phyloP scores from a whole-genome alignment of 2,888 invertebrate species.

The Catonia carolina region DNA sequence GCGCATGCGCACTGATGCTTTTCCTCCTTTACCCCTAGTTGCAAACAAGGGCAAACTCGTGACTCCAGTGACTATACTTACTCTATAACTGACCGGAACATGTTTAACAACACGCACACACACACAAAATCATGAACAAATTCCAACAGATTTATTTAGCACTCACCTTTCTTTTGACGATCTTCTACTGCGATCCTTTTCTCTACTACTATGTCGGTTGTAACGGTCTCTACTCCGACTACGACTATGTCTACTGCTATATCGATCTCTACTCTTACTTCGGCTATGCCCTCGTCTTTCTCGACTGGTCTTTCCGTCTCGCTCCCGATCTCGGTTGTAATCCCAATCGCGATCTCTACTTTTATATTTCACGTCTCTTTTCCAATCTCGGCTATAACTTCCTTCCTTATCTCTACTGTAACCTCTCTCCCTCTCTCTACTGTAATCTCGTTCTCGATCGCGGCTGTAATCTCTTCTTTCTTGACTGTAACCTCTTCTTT shows the following conservation, averaged over 20 bases:
- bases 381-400: conserved; percentile 39
- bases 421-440: conserved; percentile 29
- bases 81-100: too few species aligned
- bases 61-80: too few species aligned
- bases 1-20: too few species aligned
- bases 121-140: too few species aligned
- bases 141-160: too few species aligned
- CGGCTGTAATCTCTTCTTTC: conserved; percentile 10
- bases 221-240: conserved; percentile 17
- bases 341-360: conserved; percentile 24
- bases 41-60: too few species aligned
- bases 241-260: conserved; percentile 5
- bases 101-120: too few species aligned
- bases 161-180: neutral
- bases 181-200: conserved; percentile 36
- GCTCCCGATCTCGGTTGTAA: conserved; percentile 18
- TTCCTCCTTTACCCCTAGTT: too few species aligned
- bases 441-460: conserved; percentile 19
- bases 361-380: conserved; percentile 39
- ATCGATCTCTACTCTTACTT: conserved; percentile 10
- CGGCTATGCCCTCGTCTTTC: conserved; percentile 22
- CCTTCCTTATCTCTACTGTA: conserved; percentile 32
- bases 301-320: conserved; percentile 35
- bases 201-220: conserved; percentile 41
- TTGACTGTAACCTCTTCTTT: conserved; percentile 8